Evolutionary conservation across 2,113 vertebrate species (phyloP).

Genomic region (Siniperca chuatsi): DNA sequence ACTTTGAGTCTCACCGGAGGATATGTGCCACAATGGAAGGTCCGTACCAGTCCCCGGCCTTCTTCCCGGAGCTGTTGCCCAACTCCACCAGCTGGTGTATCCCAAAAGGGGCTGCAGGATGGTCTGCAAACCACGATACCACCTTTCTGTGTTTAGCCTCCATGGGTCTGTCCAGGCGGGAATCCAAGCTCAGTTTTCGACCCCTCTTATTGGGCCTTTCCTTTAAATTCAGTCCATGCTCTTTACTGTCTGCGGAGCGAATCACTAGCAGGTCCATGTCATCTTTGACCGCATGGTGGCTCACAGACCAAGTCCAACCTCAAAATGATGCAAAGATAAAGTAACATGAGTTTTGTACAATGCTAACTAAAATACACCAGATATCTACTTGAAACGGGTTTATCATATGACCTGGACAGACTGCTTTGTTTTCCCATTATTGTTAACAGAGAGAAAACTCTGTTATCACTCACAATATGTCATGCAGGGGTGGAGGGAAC

Average conservation of each 20-base stretch:
- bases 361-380: not conserved
- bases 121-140: conserved; percentile 89
- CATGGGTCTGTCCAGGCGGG: conserved; percentile 64
- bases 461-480: not conserved
- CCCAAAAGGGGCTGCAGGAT: conserved; percentile 86
- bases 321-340: not conserved
- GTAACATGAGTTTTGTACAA: not conserved
- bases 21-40: conserved; percentile 90
- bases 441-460: not conserved
- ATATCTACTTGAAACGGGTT: not conserved
- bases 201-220: not conserved
- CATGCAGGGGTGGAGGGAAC: not conserved
- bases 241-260: conserved; percentile 18
- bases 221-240: not conserved
- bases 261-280: conserved; percentile 78
- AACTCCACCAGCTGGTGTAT: conserved; percentile 89
- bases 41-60: conserved; percentile 94
- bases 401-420: not conserved
- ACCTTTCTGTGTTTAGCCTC: conserved; percentile 83
- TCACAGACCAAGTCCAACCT: conserved; percentile 85
- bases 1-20: conserved; percentile 84
- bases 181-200: conserved; percentile 71
- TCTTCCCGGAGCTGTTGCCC: conserved; percentile 88
- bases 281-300: conserved; percentile 72
- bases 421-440: not conserved